A percentile compares a stretch with the other conserved stretches of the same genome.
Evolutionary conservation across 2,797 vertebrate species (phyloP).

Genomic region (Leontocebus nigricollis): DNA sequence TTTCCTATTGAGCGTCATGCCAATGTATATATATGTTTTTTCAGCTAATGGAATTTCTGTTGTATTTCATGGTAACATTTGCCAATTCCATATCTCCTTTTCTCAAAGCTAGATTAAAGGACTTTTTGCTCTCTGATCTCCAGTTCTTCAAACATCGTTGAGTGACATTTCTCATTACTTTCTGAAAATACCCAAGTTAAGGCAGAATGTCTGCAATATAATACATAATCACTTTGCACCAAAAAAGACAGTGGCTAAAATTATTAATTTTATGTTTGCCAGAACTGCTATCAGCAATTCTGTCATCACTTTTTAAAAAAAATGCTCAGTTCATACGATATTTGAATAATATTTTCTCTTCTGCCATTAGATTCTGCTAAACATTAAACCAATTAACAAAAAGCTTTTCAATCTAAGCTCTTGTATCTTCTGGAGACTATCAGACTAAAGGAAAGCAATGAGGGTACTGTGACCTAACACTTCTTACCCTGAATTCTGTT

Average conservation of each 20-base stretch:
- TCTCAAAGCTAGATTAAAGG: constrained; percentile 56
- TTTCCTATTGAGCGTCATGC: neutral
- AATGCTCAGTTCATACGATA: neutral
- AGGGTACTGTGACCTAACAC: neutral
- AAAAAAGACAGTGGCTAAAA: neutral
- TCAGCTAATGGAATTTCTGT: constrained; percentile 23
- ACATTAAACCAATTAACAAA: neutral
- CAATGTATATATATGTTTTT: constrained; percentile 17
- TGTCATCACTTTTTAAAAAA: neutral
- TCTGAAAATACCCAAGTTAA: constrained; percentile 51
- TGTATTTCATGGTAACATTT: constrained; percentile 48
- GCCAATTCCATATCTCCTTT: neutral
- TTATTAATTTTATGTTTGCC: constrained; percentile 42
- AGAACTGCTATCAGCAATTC: neutral
- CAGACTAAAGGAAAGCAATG: neutral
- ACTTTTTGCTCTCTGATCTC: constrained; percentile 55
- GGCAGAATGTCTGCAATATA: neutral
- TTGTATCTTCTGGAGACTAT: neutral
- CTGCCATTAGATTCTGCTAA: neutral
- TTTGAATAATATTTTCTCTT: neutral
- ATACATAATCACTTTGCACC: neutral
- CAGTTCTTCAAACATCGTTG: constrained; percentile 45
- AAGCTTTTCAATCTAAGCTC: neutral
- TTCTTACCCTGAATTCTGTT: neutral
- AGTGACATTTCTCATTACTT: constrained; percentile 68